Conservation (phyloP, 2,113 vertebrate genomes). For the Dicrurus megarhynchus region DNA sequence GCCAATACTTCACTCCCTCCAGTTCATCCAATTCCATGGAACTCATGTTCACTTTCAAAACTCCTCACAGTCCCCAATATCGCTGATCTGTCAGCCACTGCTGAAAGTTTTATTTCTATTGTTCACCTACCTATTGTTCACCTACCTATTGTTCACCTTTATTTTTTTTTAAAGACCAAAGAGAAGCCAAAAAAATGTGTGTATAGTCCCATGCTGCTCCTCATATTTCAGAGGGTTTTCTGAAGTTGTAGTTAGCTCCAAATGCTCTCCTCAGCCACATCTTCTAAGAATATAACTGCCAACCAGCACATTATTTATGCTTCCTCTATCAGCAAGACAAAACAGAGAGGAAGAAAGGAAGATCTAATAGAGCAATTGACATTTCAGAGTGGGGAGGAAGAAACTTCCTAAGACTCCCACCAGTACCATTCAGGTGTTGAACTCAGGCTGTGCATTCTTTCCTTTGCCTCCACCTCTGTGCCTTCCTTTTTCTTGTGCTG, state of each 20-base stretch:
- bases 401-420: neutral
- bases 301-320: neutral
- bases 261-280: neutral
- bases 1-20: neutral
- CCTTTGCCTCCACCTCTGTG: neutral
- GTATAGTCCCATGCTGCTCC: neutral
- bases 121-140: neutral
- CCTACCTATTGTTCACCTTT: neutral
- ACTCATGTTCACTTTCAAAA: neutral
- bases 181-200: neutral
- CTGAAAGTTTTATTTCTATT: neutral
- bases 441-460: neutral
- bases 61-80: neutral
- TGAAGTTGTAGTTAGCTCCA: neutral
- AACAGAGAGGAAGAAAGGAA: neutral
- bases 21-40: neutral
- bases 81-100: neutral
- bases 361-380: neutral
- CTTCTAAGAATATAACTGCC: neutral
- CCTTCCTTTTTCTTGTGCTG: neutral
- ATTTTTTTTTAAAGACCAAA: neutral
- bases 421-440: neutral
- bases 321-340: neutral
- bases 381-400: neutral
- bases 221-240: neutral